phyloP scores from a whole-genome alignment of 2,797 vertebrate genomes.

The Zenarchopterus dispar region DNA sequence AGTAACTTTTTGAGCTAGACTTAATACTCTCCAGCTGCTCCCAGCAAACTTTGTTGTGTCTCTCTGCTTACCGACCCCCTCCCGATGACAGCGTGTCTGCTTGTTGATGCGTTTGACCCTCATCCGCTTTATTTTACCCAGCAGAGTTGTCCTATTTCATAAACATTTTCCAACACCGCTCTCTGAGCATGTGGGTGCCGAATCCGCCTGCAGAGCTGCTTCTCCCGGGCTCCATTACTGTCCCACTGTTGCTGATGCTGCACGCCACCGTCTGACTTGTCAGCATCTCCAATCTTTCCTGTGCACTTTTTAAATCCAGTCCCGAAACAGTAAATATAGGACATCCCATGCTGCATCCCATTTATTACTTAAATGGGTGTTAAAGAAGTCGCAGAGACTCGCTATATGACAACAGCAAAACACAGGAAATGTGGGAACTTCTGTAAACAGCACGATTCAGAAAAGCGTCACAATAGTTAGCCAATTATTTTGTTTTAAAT shows the following conservation, averaged over 20 bases:
- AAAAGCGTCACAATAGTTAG: no score
- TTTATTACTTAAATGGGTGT: no score
- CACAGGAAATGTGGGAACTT: no score
- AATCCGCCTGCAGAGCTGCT: slow-evolving; percentile 21
- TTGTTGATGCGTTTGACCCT: slow-evolving; percentile 33
- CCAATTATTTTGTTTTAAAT: no score
- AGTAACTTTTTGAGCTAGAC: neutral
- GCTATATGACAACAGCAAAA: no score
- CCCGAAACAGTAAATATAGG: neutral
- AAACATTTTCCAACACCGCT: slow-evolving; percentile 31
- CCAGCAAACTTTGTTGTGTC: neutral
- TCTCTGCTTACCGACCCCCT: slow-evolving; percentile 3
- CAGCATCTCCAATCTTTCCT: slow-evolving; percentile 34
- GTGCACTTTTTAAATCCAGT: slow-evolving; percentile 38
- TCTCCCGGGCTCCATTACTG: slow-evolving; percentile 41
- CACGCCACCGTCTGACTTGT: slow-evolving; percentile 31
- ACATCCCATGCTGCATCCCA: no score
- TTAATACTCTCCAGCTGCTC: neutral
- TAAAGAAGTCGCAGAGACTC: no score
- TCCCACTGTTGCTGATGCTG: slow-evolving; percentile 21
- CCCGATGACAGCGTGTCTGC: slow-evolving; percentile 12
- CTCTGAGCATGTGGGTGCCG: slow-evolving; percentile 3
- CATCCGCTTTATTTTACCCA: slow-evolving; percentile 45
- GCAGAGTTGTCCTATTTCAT: slow-evolving; percentile 58
- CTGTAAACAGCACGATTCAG: no score